phyloP scores from a whole-genome alignment of 2,113 vertebrate genomes.

The Chiloscyllium plagiosum region DNA sequence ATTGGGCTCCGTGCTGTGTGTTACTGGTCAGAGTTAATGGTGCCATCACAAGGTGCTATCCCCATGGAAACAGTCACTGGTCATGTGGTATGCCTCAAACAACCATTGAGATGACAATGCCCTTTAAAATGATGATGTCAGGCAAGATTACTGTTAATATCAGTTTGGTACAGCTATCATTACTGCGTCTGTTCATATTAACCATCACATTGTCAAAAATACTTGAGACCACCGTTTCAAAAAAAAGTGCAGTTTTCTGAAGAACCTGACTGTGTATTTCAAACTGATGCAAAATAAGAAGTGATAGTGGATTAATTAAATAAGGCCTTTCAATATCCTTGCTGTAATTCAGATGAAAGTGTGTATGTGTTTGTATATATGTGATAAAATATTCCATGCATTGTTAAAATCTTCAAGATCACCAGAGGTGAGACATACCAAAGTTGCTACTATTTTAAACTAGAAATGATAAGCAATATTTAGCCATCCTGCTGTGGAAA shows the following conservation, averaged over 20 bases:
- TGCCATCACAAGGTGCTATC: not conserved
- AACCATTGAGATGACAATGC: not conserved
- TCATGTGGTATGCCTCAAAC: not conserved
- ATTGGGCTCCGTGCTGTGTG: not conserved
- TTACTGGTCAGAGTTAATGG: not conserved
- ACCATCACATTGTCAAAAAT: not conserved
- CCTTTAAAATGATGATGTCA: slow-evolving; percentile 10
- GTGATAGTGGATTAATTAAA: not conserved
- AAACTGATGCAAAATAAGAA: not conserved
- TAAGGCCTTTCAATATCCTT: not conserved
- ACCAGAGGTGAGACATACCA: not conserved
- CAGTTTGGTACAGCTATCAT: not conserved
- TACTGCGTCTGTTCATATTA: not conserved
- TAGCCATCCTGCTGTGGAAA: not conserved
- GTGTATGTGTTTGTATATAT: not conserved
- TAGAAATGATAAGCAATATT: not conserved
- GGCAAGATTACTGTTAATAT: slow-evolving; percentile 9
- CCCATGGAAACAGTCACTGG: slow-evolving; percentile 3
- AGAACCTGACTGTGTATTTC: not conserved
- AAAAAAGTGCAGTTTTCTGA: not conserved
- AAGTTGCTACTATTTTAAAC: not conserved
- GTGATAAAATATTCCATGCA: not conserved
- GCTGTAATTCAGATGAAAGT: not conserved
- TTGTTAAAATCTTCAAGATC: not conserved
- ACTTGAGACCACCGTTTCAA: not conserved